Base-by-base conservation (phyloP, 92 coral and sea anemone species). In the Parazoanthus atlanticus region DNA sequence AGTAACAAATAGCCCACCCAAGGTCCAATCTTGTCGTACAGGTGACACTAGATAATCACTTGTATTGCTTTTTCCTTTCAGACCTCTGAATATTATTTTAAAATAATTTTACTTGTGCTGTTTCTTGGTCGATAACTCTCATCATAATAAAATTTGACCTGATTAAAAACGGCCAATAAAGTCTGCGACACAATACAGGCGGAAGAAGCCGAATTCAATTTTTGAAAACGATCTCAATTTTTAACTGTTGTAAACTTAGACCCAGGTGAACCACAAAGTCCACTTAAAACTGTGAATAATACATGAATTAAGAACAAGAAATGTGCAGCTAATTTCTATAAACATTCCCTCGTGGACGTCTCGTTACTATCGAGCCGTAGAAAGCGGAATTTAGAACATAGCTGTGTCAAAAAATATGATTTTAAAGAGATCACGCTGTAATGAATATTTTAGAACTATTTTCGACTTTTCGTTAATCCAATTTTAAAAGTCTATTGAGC, bases 401-500 rank as follows among this genome's bases (percentile, higher is more conserved):
- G 23, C 4, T n/a, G 65, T 31, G n/a, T 5, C 7, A 5, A 41
- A 41, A 10, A 43, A 72, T 13, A 13, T 16, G 21, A 9, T 17
- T 7, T 41, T 43, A 8, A 43, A 70, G 43, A 43, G 28, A 3
- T 7, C n/a, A 19, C 78, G 8, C 17, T 19, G 78, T 5, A 26
- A 26, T 47, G 33, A 69, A 72, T 25, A 15, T 30, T 38, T 69
- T 36, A 58, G 13, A 34, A 36, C 33, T 64, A 25, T 71, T 69
- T 46, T 70, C 66, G 74, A 54, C 76, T 66, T 40, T 66, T 84
- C 19, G 58, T 31, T 70, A 43, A 84, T 70, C 74, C 78, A 31
- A 46, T 67, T 70, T 84, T 84, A 67, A 69, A 84, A 84, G 77
- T 70, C 87, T 70, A 84, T 84, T 84, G 66, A 84, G 67, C 49